A percentile compares a stretch with the other conserved stretches of the same genome.
Evolutionary conservation across 2,797 vertebrate species (phyloP).

Genomic region (Halcyon chelicuti): DNA sequence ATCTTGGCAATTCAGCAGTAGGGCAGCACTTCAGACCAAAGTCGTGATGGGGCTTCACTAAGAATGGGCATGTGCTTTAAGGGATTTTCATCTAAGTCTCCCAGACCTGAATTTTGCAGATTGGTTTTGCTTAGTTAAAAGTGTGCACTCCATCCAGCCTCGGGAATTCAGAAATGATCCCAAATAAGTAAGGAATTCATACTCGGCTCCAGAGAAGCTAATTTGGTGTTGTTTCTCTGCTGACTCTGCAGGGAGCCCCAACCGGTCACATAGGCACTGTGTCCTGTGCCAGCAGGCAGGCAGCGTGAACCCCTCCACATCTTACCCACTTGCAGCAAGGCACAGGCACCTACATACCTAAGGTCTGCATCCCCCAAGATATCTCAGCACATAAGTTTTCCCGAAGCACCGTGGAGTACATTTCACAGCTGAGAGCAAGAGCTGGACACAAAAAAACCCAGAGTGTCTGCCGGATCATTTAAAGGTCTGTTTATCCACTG

Average conservation of each 20-base stretch:
- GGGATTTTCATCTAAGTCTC: not conserved
- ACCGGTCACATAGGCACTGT: rapidly evolving
- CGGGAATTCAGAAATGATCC: not conserved
- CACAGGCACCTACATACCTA: rapidly evolving
- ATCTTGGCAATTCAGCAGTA: not conserved
- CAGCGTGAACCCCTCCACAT: rapidly evolving
- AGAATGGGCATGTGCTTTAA: not conserved
- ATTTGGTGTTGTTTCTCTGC: not conserved
- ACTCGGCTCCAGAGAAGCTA: not conserved
- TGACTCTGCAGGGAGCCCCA: not conserved
- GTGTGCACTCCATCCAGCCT: not conserved
- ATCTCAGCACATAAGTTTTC: not conserved
- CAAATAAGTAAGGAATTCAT: not conserved
- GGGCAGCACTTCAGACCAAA: not conserved
- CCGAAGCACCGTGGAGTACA: not conserved
- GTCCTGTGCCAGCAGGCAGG: not conserved
- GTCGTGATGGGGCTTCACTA: not conserved
- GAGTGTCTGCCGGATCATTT: not conserved
- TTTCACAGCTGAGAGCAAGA: not conserved
- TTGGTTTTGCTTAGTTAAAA: not conserved
- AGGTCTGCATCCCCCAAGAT: not conserved
- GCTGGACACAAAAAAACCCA: not conserved
- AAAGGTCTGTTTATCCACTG: not conserved
- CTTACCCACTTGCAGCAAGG: not conserved
- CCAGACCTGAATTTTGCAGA: not conserved